Percentiles rank a stretch among this genome's conserved stretches.
These are phyloP conservation scores for Quadriops clusia DNA, from an alignment of 2,888 invertebrate genomes.

Conservation along the genomic window DNA sequence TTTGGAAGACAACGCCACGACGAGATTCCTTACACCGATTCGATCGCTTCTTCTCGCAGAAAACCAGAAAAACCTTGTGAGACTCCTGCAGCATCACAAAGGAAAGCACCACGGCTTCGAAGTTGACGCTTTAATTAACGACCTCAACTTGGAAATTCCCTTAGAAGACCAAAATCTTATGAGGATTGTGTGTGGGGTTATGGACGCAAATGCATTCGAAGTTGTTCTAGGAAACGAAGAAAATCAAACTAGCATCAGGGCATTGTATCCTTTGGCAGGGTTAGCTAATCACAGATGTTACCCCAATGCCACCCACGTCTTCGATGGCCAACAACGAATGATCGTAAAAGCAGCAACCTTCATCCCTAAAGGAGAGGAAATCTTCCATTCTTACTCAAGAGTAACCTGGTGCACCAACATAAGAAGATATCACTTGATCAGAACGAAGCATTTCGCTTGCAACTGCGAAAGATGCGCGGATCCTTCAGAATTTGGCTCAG, in stretches of 20 bases:
- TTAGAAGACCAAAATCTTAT: conserved; percentile 46
- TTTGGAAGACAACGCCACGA: conserved; percentile 36
- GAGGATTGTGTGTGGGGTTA: conserved; percentile 44
- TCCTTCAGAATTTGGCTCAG: conserved; percentile 49
- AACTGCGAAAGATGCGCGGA: conserved; percentile 54
- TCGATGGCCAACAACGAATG: conserved; percentile 46
- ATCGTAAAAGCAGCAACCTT: conserved; percentile 46
- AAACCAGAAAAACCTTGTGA: conserved; percentile 41
- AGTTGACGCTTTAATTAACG: conserved; percentile 42
- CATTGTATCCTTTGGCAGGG: conserved; percentile 54
- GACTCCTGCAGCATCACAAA: conserved; percentile 42
- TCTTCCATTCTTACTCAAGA: conserved; percentile 54
- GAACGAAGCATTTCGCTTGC: conserved; percentile 59
- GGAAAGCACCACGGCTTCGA: conserved; percentile 45
- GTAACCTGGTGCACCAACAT: conserved; percentile 56
- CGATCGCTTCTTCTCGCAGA: conserved; percentile 35
- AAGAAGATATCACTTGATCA: conserved; percentile 47
- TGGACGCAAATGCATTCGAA: conserved; percentile 61
- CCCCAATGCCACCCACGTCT: conserved; percentile 54
- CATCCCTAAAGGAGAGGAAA: conserved; percentile 49
- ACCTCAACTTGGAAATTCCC: conserved; percentile 39
- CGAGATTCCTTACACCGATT: conserved; percentile 37
- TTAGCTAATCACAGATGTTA: conserved; percentile 59
- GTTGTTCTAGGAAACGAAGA: conserved; percentile 36
- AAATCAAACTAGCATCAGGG: conserved; percentile 39